Evolutionary conservation across 2,113 vertebrate genomes (phyloP).

Genomic region (Oreotragus oreotragus): DNA sequence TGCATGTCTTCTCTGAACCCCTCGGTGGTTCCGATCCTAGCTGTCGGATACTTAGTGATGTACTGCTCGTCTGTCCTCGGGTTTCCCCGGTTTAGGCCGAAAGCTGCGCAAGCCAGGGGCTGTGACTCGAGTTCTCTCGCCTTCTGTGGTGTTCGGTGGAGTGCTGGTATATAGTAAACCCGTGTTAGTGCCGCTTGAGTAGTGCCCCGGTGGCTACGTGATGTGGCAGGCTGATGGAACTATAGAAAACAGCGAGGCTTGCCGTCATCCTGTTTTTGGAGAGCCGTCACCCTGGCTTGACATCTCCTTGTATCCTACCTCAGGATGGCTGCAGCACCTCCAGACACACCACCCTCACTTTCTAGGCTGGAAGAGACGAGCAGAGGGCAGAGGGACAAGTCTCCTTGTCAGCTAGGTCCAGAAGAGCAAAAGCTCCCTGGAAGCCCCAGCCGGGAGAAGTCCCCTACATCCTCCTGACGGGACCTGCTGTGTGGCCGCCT

Average conservation of each 20-base stretch:
- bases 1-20: neutral
- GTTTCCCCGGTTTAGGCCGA: neutral
- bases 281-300: neutral
- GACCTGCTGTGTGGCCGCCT: accelerated
- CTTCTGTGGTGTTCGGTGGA: neutral
- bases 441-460: too few relatives aligned
- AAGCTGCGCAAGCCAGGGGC: neutral
- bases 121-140: neutral
- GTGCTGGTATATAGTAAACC: accelerated
- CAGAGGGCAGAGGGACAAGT: neutral
- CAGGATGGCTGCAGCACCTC: too few relatives aligned
- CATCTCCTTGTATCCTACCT: neutral
- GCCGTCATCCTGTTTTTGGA: accelerated
- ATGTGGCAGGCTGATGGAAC: neutral
- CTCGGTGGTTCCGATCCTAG: neutral
- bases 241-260: accelerated
- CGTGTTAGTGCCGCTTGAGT: accelerated
- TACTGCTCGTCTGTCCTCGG: accelerated
- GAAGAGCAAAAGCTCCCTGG: neutral
- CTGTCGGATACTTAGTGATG: accelerated
- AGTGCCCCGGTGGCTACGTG: accelerated
- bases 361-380: neutral
- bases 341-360: neutral
- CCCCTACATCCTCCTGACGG: neutral
- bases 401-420: neutral